Evolutionary conservation across 2,888 invertebrate species (phyloP), one percentile per base, ranked within the genome.

Genomic region (Hetaerina titia): DNA sequence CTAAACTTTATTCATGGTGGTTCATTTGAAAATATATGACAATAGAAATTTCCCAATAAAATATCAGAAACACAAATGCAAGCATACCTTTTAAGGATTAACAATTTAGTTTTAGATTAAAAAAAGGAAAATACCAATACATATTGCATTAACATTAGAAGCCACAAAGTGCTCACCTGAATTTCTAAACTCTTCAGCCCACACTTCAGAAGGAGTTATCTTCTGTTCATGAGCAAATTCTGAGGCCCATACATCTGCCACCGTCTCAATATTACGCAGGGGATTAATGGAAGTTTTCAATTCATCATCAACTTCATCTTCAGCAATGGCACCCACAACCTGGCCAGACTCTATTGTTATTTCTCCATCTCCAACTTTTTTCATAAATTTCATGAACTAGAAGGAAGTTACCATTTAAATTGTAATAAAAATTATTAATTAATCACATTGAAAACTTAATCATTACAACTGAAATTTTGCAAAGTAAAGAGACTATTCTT

Each of bases 321-420:
- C 95, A 19, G 15, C 11, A 60, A 95, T 95, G 95, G 95, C 95
- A 96, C 96, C 96, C 96, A 97, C 97, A 94, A 96, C 96, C 95
- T 97, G 96, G 95, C 96, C 96, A 95, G 96, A 96, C 96, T 97
- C 97, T 89, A 98, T 96, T 95, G 97, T 97, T 94, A 97, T 96
- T 95, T 98, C 98, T 88, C 98, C 98, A 96, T 98, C 97, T 96
- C 98, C 98, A 95, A 98, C 98, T 97, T 98, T 98, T 96, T 98
- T 98, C 98, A 99, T 98, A 96, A 98, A 98, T 96, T 98, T 98
- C 98, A 98, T 98, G 96, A 99, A 98, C 97, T 98, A 97, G 89
- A 96, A 96, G 95, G 95, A 90, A 94, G 95, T 94, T 90, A 90
- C 17, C 25, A 60, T 58, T 58, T 19, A 22, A 69, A 94, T 45